Conservation (phyloP, 2,113 vertebrate species). For the Silurus glanis region DNA sequence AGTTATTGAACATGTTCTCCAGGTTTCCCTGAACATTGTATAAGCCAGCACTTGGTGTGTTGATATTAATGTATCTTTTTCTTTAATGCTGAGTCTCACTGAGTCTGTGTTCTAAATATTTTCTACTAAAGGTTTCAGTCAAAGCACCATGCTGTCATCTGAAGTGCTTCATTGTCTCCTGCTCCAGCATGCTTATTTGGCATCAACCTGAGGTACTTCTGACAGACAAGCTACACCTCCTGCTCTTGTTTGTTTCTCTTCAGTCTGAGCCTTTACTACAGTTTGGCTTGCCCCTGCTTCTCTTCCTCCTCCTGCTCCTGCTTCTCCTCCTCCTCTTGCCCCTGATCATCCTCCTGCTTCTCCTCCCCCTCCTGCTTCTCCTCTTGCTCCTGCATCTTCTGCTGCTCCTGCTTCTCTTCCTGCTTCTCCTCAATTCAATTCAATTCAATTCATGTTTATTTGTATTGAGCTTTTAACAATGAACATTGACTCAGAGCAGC, state of each 20-base stretch:
- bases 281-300: constrained; percentile 51
- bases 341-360: too few species aligned
- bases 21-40: neutral
- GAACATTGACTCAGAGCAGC: too few species aligned
- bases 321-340: too few species aligned
- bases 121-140: constrained; percentile 45
- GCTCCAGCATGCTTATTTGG: constrained; percentile 57
- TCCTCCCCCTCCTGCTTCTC: too few species aligned
- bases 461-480: too few species aligned
- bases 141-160: constrained; percentile 56
- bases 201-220: constrained; percentile 56
- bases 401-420: too few species aligned
- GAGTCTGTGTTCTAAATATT: constrained; percentile 41
- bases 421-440: too few species aligned
- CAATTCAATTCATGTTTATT: too few species aligned
- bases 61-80: neutral
- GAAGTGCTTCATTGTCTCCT: constrained; percentile 56
- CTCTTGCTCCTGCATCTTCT: too few species aligned
- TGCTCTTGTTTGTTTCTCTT: constrained; percentile 36
- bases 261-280: constrained; percentile 43
- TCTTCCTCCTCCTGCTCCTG: too few species aligned
- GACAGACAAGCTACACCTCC: constrained; percentile 53
- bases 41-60: neutral
- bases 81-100: constrained; percentile 40
- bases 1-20: constrained; percentile 2